Conservation (phyloP, 2,113 vertebrate genomes). For the Syrrhaptes paradoxus region DNA sequence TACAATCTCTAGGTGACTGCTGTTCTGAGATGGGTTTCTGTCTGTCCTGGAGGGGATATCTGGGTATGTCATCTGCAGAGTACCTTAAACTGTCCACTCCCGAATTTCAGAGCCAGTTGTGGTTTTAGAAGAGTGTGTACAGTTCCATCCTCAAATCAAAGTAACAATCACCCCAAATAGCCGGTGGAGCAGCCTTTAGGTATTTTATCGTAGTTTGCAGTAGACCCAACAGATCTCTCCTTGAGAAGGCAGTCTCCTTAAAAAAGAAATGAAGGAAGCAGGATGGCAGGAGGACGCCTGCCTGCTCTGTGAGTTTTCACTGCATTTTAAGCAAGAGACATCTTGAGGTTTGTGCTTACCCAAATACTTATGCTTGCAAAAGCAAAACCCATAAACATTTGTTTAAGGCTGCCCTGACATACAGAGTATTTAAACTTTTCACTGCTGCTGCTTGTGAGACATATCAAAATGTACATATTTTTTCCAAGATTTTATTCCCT, state of each 20-base stretch:
- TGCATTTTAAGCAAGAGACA: slow-evolving; percentile 64
- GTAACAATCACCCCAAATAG: not conserved
- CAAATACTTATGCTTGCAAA: slow-evolving; percentile 42
- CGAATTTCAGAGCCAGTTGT: not conserved
- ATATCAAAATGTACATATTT: slow-evolving; percentile 25
- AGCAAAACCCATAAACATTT: slow-evolving; percentile 67
- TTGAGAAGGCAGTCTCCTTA: not conserved
- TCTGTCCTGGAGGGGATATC: not conserved
- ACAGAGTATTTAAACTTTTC: slow-evolving; percentile 31
- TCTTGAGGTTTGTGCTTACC: slow-evolving; percentile 45
- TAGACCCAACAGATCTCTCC: slow-evolving; percentile 24
- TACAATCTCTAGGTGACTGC: not conserved
- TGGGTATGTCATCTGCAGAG: not conserved
- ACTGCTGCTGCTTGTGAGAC: slow-evolving; percentile 34
- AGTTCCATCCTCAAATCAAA: not conserved
- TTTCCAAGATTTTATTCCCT: slow-evolving; percentile 25
- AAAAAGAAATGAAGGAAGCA: not conserved
- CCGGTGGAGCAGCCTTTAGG: not conserved
- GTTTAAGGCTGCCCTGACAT: slow-evolving; percentile 65
- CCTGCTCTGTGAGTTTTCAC: slow-evolving; percentile 41
- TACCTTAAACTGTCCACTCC: too few relatives aligned
- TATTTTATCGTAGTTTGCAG: not conserved
- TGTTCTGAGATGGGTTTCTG: not conserved
- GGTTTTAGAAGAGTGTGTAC: not conserved
- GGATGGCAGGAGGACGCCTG: slow-evolving; percentile 47